Evolutionary conservation across 2,888 invertebrate genomes (phyloP).

Genomic region (Drosophila greeni): DNA sequence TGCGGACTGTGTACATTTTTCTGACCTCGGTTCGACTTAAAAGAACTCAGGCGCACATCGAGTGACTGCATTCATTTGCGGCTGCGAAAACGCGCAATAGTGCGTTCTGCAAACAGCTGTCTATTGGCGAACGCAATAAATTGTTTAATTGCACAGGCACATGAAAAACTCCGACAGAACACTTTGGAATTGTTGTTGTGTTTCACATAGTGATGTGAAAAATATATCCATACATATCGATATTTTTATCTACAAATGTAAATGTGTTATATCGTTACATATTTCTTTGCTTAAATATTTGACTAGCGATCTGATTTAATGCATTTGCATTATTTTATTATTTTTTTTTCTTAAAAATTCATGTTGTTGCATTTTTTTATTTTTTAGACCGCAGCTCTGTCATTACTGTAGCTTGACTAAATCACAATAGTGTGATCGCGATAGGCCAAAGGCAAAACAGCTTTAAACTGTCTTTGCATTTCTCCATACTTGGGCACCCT

Average conservation of each 20-base stretch:
- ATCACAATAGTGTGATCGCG: too few relatives aligned
- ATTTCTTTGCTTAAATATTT: neutral
- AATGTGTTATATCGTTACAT: neutral
- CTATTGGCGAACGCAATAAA: slow-evolving; percentile 19
- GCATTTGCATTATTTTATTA: too few relatives aligned
- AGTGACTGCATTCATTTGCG: slow-evolving; percentile 10
- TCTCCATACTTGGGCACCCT: too few relatives aligned
- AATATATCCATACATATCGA: slow-evolving; percentile 3
- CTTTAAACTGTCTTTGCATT: too few relatives aligned
- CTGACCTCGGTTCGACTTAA: slow-evolving; percentile 50
- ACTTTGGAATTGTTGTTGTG: slow-evolving; percentile 41
- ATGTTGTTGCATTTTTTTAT: neutral
- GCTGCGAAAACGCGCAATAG: slow-evolving; percentile 3
- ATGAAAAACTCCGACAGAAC: slow-evolving; percentile 53
- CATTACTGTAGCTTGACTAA: too few relatives aligned
- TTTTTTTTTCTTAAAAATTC: too few relatives aligned
- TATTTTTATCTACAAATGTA: neutral
- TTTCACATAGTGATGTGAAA: slow-evolving; percentile 16
- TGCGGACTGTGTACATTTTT: slow-evolving; percentile 65
- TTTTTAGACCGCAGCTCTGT: neutral
- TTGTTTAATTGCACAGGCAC: slow-evolving; percentile 51
- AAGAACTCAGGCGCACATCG: slow-evolving; percentile 33
- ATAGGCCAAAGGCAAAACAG: neutral
- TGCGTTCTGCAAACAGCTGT: slow-evolving; percentile 8
- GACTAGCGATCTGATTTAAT: neutral